phyloP scores from a whole-genome alignment of 2,797 vertebrate species.

The Pangasius larnaudii region DNA sequence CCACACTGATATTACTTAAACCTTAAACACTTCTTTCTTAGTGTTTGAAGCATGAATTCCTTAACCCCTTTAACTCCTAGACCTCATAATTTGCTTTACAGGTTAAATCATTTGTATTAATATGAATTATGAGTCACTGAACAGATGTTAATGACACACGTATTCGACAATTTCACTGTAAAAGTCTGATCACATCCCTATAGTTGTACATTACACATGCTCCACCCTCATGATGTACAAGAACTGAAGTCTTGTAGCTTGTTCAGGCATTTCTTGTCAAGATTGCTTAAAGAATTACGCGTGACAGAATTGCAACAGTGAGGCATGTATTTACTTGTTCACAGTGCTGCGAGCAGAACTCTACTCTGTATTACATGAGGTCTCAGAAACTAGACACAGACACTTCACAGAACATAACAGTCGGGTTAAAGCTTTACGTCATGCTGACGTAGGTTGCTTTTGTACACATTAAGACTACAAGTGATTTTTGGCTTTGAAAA shows the following conservation, averaged over 20 bases:
- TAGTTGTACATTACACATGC: background rate
- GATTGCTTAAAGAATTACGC: background rate
- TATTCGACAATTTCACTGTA: background rate
- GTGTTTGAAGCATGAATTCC: background rate
- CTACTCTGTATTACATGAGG: background rate
- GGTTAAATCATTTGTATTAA: background rate
- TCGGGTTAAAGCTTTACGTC: background rate
- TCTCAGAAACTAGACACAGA: background rate
- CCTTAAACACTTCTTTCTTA: background rate
- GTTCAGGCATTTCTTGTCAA: background rate
- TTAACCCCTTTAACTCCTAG: background rate
- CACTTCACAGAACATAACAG: background rate
- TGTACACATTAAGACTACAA: background rate
- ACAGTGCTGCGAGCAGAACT: background rate
- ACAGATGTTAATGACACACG: background rate
- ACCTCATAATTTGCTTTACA: background rate
- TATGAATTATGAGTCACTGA: background rate
- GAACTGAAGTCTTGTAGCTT: background rate
- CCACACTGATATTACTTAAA: background rate
- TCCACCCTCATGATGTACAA: background rate
- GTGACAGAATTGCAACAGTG: background rate
- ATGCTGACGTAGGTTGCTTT: background rate
- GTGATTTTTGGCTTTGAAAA: background rate
- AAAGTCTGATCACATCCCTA: background rate
- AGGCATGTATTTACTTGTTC: conserved; percentile 18